A percentile compares a stretch with the other conserved stretches of the same genome.
Conservation (phyloP, 2,797 vertebrate genomes). For the Masticophis lateralis region DNA sequence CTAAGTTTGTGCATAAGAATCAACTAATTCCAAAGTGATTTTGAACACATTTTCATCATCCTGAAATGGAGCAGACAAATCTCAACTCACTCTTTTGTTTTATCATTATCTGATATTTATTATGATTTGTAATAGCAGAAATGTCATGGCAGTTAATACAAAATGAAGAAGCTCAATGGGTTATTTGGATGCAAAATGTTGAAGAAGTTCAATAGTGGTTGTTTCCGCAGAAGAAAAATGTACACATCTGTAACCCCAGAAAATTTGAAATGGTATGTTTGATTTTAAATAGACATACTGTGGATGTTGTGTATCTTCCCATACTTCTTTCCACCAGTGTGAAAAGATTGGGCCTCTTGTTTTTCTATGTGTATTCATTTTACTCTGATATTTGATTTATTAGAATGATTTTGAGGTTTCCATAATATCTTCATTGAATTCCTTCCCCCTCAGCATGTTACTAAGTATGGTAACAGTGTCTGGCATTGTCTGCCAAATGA, state of each 20-base stretch:
- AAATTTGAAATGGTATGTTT: background rate
- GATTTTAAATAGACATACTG: background rate
- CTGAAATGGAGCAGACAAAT: background rate
- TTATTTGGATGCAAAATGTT: background rate
- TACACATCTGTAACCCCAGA: background rate
- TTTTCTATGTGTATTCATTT: background rate
- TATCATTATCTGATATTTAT: background rate
- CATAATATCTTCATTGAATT: background rate
- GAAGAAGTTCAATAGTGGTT: background rate
- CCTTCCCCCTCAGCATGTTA: background rate
- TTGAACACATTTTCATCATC: background rate
- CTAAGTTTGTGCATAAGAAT: background rate
- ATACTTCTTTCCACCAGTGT: background rate
- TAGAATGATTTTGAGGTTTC: background rate
- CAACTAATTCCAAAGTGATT: background rate
- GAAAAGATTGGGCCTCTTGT: background rate
- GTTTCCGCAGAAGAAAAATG: background rate
- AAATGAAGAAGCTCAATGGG: background rate
- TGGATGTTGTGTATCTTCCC: background rate
- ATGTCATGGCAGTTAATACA: background rate
- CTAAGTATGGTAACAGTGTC: background rate
- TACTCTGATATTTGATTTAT: background rate
- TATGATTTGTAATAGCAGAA: background rate
- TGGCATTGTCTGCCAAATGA: background rate
- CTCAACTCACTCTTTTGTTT: background rate